Base-by-base conservation (phyloP, 2,797 vertebrate genomes). In the Sebastes iracundus region DNA sequence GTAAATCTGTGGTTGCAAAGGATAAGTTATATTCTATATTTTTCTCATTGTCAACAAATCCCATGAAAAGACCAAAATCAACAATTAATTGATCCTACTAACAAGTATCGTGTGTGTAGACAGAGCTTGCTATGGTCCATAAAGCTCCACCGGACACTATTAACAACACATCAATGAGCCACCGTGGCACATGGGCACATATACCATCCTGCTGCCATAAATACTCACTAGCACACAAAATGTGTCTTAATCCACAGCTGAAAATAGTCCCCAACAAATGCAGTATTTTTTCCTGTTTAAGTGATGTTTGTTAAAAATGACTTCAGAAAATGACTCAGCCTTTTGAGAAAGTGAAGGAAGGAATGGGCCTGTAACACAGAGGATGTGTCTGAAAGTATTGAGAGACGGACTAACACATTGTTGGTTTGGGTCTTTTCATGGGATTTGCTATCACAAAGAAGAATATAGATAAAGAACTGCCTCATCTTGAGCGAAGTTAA, bases 401-500 rank as follows among this genome's bases (percentile, higher is more conserved):
- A 42, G 12, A 53, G 42, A 10, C 1, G 1, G 32, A 38, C 55
- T 55, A 28, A 73, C 16, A 58, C 22, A 7, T 49, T 75, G 66
- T 76, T 66, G 75, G 27, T 38, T 64, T 81, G 33, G 16, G 49
- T 64, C 3, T 69, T 69, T 83, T 73, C 11, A 4, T 61, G 23
- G 33, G 12, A 62, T 76, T 79, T 66, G 5, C 66, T 72, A 35
- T 32, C 38, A 53, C 42, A 66, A 72, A 46, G 25, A 69, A 73
- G 58, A 62, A 33, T 58, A 72, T 28, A 4, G 10, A 67, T 64
- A 14, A 38, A 58, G 33, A 66, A 58, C 30, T 1, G 4, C 22
- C 32, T 79, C 68, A 70, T 66, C 53, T 65, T 81, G 4, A 22
- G 23, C 52, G 46, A 61, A 46, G 53, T 63, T 56, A 64, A 80